Base-by-base conservation (phyloP, 2,888 invertebrate species). In the Philhelius pedissequus region DNA sequence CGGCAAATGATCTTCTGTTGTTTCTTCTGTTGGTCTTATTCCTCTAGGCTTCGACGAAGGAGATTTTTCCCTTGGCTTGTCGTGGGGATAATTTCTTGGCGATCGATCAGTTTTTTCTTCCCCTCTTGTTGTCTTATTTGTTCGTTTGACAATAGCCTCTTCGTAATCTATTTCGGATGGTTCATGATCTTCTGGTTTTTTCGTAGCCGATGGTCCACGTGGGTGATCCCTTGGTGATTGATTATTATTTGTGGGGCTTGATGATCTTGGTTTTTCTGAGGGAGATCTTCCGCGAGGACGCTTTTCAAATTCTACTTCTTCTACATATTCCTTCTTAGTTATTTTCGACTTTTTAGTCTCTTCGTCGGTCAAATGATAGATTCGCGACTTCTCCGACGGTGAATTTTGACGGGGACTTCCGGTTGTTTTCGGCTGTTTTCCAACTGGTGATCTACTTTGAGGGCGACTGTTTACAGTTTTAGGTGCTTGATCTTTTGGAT, bases 321-420 rank as follows among this genome's bases (percentile, higher is more conserved):
- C 32, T 22, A 30, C 27, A 43, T 43, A 27, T 11, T n/a, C 11
- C 6, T 9, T 6, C 0, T 43, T 43, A n/a, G 43, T 62, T 18
- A 4, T 40, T 22, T 48, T 45, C 6, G 18, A 9, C 7, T 13
- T 62, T 3, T 11, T 43, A 22, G 22, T 75, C 20, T 75, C 54
- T 6, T 68, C 58, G 8, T 60, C 74, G 7, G 15, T 40, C 0
- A 32, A 52, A 15, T 30, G 40, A 13, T 40, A 20, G 4, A n/a
- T 43, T 30, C 20, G 50, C 9, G 66, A 45, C 1, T 66, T 75
- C 13, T 75, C 74, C 9, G 74, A 32, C 1, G 82, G 79, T 20
- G 75, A 73, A 6, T 4, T 22, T 22, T n/a, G 8, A 9, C 56
- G 48, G 11, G 64, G 62, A 64, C 30, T 30, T 9, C 7, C 30